Base-by-base conservation (phyloP, 2,888 invertebrate genomes). In the Apamea monoglypha region DNA sequence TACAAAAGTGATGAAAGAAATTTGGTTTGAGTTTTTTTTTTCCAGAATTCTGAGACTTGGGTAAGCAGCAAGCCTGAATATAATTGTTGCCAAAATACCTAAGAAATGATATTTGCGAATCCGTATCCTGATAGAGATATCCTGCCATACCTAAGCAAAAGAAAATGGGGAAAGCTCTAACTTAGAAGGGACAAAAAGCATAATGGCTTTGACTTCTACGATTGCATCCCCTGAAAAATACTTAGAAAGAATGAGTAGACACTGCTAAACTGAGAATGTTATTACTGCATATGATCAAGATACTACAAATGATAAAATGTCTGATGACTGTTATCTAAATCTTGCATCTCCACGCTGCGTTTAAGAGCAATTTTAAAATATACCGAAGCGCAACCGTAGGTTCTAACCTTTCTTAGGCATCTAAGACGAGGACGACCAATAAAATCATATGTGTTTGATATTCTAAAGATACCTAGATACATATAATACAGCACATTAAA, bases 301-400 rank as follows among this genome's bases (percentile, higher is more conserved):
- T 76, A 56, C 29, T 29, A 64, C 56, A 40, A 64, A 81, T 40
- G 56, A 80, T 81, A 82, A 78, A 59, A 69, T 53, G 36, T 44
- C 44, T 64, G 59, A 84, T 73, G 44, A 64, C 69, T 32, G n/a
- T 36, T 36, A 80, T 84, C 71, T 84, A 18, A 56, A 73, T 44
- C 59, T 84, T 16, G 63, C 29, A 79, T 82, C 69, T 73, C 50
- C n/a, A 44, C 47, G 61, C 53, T 59, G 64, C 44, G 25, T 83
- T 78, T 36, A 21, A 69, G 44, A 32, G 44, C 40, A 47, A 73
- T 64, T 63, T 64, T 47, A 79, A 68, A 68, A 6, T 10, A 50
- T 25, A 61, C 53, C 40, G 32, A 25, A 82, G 53, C 53, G 14
- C 21, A 21, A 16, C 21, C n/a, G 10, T 67, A 14, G 16, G 18